Evolutionary conservation across 2,888 invertebrate genomes (phyloP).

Genomic region (Anthophora plumipes): DNA sequence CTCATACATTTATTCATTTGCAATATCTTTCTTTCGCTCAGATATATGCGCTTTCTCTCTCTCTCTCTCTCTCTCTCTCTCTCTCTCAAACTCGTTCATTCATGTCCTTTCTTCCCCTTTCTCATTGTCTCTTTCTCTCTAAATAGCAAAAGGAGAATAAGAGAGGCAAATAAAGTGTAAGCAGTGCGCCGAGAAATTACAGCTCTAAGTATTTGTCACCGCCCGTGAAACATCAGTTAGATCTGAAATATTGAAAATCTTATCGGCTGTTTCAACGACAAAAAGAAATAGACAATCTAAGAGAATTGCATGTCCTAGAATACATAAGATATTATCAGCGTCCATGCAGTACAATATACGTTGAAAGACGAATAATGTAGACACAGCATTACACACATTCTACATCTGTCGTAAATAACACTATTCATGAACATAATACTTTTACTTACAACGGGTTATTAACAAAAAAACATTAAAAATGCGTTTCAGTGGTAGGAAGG

Average conservation of each 20-base stretch:
- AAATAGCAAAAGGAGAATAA: slow-evolving; percentile 7
- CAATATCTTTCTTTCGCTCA: not conserved
- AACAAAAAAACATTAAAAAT: slow-evolving; percentile 17
- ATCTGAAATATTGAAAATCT: slow-evolving; percentile 53
- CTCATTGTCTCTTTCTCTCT: not conserved
- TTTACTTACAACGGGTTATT: slow-evolving; percentile 7
- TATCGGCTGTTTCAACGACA: not conserved
- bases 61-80: slow-evolving; percentile 19
- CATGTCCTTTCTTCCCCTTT: slow-evolving; percentile 15
- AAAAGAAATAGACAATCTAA: slow-evolving; percentile 2
- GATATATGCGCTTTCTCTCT: slow-evolving; percentile 22
- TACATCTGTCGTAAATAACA: slow-evolving; percentile 27
- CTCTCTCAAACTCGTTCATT: slow-evolving; percentile 26
- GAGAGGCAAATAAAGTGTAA: slow-evolving; percentile 58
- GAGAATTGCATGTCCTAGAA: slow-evolving; percentile 4
- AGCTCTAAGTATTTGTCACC: slow-evolving; percentile 73
- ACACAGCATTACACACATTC: slow-evolving; percentile 23
- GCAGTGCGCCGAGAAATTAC: slow-evolving; percentile 68
- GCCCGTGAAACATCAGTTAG: slow-evolving; percentile 72
- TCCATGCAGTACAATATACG: slow-evolving; percentile 26
- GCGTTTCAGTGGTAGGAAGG: slow-evolving; percentile 27
- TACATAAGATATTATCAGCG: slow-evolving; percentile 24
- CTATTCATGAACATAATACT: slow-evolving; percentile 37
- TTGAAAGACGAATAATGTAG: slow-evolving; percentile 29
- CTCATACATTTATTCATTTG: slow-evolving; percentile 19